Evolutionary conservation across 2,888 invertebrate genomes (phyloP), one percentile per base, ranked within the genome.

Genomic region (Gymnoscelis rufifasciata): DNA sequence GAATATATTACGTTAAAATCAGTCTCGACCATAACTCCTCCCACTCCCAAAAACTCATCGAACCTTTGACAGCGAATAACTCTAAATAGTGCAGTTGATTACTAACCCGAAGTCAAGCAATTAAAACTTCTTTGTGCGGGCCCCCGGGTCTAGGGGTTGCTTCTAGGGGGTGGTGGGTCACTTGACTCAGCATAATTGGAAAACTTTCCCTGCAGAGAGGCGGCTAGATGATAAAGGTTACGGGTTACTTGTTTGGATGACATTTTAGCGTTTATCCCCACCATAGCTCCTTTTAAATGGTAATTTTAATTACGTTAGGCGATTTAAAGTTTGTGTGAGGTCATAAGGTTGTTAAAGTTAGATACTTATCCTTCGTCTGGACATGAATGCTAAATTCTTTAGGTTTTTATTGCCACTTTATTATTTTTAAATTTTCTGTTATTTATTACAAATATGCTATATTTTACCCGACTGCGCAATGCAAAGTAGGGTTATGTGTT

Each of bases 41-140:
- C 31, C 14, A 15, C 14, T 3, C 14, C 11, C 39, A 38, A 63
- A 57, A 51, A 52, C 28, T 38, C 38, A 37, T 30, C 47, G 49
- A 57, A 44, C 38, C 52, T 59, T 58, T 57, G 55, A 57, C 60
- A 51, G 35, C 63, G 62, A 69, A 68, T 52, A 52, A 54, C 52
- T 74, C 73, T 79, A 74, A 83, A 82, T 83, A 83, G 83, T 83
- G 76, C 62, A 70, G 66, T 76, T 75, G 77, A 78, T 78, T 75
- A 74, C 74, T 70, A 73, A 70, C 71, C 68, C 69, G 79, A 78
- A 83, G 75, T 79, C 74, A 70, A 71, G 84, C 83, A 87, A 87
- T 87, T 87, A 86, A 87, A 87, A 87, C 77, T 87, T 86, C 84
- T 84, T 87, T 83, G 82, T 81, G 76, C 60, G 74, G 71, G 66